Percentiles rank a stretch among this genome's conserved stretches.
Conservation (phyloP, 2,888 invertebrate species). For the Malacosoma neustria region DNA sequence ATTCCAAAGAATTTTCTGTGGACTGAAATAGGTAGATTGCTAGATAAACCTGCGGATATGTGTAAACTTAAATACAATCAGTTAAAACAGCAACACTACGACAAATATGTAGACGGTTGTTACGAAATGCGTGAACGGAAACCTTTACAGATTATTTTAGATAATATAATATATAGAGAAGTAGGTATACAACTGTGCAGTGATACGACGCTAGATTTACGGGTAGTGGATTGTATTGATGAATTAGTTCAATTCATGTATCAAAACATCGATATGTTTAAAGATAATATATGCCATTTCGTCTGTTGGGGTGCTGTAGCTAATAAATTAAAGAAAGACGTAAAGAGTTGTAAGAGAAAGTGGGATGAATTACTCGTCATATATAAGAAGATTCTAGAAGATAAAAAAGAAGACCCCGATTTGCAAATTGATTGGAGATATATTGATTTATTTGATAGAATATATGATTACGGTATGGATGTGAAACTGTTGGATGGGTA, state of each 20-base stretch:
- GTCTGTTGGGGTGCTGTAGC: conserved; percentile 48
- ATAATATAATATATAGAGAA: conserved; percentile 50
- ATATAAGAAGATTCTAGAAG: conserved; percentile 45
- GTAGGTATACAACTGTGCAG: conserved; percentile 27
- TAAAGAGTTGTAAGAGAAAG: conserved; percentile 33
- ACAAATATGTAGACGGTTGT: conserved; percentile 29
- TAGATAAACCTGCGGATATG: conserved; percentile 41
- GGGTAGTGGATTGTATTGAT: conserved; percentile 37
- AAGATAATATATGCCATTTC: conserved; percentile 48
- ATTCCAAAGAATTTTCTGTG: conserved; percentile 59
- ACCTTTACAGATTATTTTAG: conserved; percentile 47
- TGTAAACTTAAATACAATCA: conserved; percentile 42
- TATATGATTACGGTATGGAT: conserved; percentile 65
- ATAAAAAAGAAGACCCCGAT: conserved; percentile 57
- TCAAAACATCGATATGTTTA: conserved; percentile 48
- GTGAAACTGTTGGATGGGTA: conserved; percentile 39
- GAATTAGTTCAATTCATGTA: conserved; percentile 47
- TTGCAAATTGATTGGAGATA: conserved; percentile 62
- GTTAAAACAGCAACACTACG: conserved; percentile 36
- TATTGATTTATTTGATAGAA: conserved; percentile 58
- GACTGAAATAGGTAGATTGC: conserved; percentile 52
- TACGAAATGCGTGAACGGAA: conserved; percentile 35
- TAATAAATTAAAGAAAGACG: conserved; percentile 27
- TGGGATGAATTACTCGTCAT: conserved; percentile 44
- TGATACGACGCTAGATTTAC: conserved; percentile 17